These are phyloP conservation scores for Eurosta solidaginis DNA, from an alignment of 1,140 invertebrate species.

Conservation along the genomic window DNA sequence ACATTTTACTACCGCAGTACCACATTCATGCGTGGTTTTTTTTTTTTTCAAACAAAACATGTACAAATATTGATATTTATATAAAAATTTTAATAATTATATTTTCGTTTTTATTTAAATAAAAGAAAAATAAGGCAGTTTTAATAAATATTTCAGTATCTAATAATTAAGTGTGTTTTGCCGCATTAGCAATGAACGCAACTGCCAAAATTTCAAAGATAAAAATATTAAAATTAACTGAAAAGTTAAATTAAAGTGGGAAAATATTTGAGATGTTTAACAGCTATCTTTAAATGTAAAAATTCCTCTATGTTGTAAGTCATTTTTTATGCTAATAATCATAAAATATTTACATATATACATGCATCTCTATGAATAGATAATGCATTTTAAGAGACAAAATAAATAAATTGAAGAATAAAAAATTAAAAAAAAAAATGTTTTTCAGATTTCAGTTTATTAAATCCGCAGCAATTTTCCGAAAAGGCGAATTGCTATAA, in stretches of 20 bases:
- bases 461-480: too few relatives aligned
- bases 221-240: not conserved
- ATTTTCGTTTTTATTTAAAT: too few relatives aligned
- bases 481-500: too few relatives aligned
- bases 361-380: not conserved
- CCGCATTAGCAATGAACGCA: too few relatives aligned
- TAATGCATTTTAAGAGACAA: not conserved
- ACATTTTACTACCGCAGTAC: too few relatives aligned
- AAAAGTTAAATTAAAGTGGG: not conserved
- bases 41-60: too few relatives aligned
- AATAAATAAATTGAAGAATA: constrained; percentile 11
- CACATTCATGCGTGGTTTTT: too few relatives aligned
- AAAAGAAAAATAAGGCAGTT: too few relatives aligned
- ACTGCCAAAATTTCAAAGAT: not conserved
- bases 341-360: constrained; percentile 24
- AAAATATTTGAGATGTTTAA: not conserved
- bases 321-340: not conserved
- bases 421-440: not conserved
- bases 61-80: too few relatives aligned
- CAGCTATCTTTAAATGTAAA: not conserved
- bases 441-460: not conserved
- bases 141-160: too few relatives aligned
- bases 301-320: not conserved
- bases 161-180: too few relatives aligned
- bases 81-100: too few relatives aligned